Conservation (phyloP, 1,140 invertebrate genomes). For the Drosophila busckii region DNA sequence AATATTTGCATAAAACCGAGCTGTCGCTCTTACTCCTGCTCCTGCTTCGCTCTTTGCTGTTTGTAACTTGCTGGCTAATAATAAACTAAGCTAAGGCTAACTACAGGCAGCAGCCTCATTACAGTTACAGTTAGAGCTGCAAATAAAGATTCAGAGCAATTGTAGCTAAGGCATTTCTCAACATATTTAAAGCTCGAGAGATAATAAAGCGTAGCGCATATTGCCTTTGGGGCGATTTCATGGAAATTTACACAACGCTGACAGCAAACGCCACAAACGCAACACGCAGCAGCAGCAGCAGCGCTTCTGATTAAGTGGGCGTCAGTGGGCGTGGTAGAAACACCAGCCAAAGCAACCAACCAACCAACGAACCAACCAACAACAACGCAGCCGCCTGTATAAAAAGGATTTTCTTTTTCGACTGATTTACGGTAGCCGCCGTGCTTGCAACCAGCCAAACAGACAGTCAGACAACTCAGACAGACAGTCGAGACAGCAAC, state of each 20-base stretch:
- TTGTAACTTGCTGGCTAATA: constrained; percentile 6
- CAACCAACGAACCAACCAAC: too few relatives aligned
- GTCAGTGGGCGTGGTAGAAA: too few relatives aligned
- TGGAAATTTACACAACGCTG: constrained; percentile 25
- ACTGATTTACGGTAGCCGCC: constrained; percentile 34
- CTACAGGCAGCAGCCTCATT: neutral
- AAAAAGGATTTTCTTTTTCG: constrained; percentile 34
- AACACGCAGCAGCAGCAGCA: too few relatives aligned
- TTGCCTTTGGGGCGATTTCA: constrained; percentile 4
- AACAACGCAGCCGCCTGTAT: too few relatives aligned
- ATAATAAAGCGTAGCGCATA: constrained; percentile 11
- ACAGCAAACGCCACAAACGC: constrained; percentile 7
- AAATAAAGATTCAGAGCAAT: too few relatives aligned
- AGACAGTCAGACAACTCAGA: constrained; percentile 16
- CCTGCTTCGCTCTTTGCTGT: constrained; percentile 2
- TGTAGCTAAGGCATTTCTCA: too few relatives aligned
- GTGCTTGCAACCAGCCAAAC: constrained; percentile 23
- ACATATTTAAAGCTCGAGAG: too few relatives aligned
- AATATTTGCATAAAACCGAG: constrained; percentile 49
- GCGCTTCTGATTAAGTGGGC: too few relatives aligned
- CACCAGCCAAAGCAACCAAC: too few relatives aligned
- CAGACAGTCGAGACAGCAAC: constrained; percentile 14
- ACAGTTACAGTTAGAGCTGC: too few relatives aligned
- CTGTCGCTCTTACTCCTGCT: constrained; percentile 13
- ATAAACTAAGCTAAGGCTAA: constrained; percentile 8